A percentile compares a stretch with the other conserved stretches of the same genome.
Conservation (phyloP, 2,113 vertebrate species). For the Percopsis transmontana region DNA sequence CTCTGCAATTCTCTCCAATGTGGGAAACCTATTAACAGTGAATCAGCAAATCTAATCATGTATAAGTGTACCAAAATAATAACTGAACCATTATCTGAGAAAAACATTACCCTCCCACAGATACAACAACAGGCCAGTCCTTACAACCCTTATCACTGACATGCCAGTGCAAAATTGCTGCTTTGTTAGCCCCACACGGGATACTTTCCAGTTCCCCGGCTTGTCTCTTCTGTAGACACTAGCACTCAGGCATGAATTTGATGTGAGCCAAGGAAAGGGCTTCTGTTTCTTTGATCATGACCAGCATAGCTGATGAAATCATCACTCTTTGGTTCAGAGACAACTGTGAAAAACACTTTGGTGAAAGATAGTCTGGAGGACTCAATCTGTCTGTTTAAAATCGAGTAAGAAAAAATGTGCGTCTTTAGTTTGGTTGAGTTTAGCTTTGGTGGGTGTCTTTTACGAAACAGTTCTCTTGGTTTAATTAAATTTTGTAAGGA, state of each 20-base stretch:
- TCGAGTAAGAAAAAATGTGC: too few species aligned
- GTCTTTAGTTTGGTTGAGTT: too few species aligned
- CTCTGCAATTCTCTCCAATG: slow-evolving; percentile 6
- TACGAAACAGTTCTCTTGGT: too few species aligned
- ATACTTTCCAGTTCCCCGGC: slow-evolving; percentile 15
- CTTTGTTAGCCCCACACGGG: slow-evolving; percentile 35
- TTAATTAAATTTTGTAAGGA: not conserved
- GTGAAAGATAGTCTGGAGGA: not conserved
- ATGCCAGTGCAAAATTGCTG: slow-evolving; percentile 27
- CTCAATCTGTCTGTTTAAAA: too few species aligned
- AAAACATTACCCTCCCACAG: slow-evolving; percentile 22
- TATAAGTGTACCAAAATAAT: slow-evolving; percentile 45
- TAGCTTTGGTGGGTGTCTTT: too few species aligned
- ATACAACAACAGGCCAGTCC: slow-evolving; percentile 12
- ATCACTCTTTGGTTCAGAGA: slow-evolving; percentile 42
- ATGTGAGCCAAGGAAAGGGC: slow-evolving; percentile 12
- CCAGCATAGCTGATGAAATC: slow-evolving; percentile 41
- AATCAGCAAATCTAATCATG: slow-evolving; percentile 26
- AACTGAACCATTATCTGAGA: slow-evolving; percentile 50
- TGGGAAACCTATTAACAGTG: slow-evolving; percentile 37
- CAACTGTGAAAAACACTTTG: slow-evolving; percentile 43
- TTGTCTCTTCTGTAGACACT: slow-evolving; percentile 5
- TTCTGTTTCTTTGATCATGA: slow-evolving; percentile 57
- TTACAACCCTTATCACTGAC: slow-evolving; percentile 26
- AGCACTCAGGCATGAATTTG: slow-evolving; percentile 5